Base-by-base conservation (phyloP, 2,797 vertebrate genomes). In the Linurgus olivaceus region DNA sequence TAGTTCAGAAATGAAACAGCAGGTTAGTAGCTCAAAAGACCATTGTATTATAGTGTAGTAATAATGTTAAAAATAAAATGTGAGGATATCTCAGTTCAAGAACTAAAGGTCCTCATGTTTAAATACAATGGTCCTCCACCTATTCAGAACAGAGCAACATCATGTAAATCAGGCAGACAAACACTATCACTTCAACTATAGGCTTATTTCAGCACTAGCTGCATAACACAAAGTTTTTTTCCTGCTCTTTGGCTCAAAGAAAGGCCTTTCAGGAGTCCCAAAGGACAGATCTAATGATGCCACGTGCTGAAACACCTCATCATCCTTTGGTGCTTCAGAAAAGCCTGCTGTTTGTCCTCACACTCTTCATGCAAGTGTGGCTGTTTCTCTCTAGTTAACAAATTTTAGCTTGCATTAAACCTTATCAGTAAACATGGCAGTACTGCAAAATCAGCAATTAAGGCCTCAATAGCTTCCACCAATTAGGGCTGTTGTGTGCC, bases 161-260 rank as follows among this genome's bases (percentile, higher is more conserved):
- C 96, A 95, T 11, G 19, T 89, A 94, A 97, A 97, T 97, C 95
- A 94, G 91, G 94, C 91, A 97, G 79, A 54, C 85, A 80, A 97
- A 97, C 94, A 97, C 72, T 92, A 91, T 86, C 66, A 87, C 83
- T 91, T 61, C 28, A 91, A 59, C 91, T 89, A 48, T 17, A 97
- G 92, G 97, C 96, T 98, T 98, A 98, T 97, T 98, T 96, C 86
- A 95, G 78, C 96, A 96, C 89, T 44, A 86, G 93, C 70, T 95
- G 90, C 51, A 71, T 95, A 97, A 97, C 77, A 3, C 84, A 83
- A 93, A 73, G 96, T 96, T 98, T 95, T 98, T 95, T 96, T 97
- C 95, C 97, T 86, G 37, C 28, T 97, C 95, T 98, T 96, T 93
- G 96, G 96, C 95, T 96, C 85, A 54, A 94, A 95, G 66, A 90